phyloP scores from a whole-genome alignment of 2,888 invertebrate species.

The Parnassius glacialis region DNA sequence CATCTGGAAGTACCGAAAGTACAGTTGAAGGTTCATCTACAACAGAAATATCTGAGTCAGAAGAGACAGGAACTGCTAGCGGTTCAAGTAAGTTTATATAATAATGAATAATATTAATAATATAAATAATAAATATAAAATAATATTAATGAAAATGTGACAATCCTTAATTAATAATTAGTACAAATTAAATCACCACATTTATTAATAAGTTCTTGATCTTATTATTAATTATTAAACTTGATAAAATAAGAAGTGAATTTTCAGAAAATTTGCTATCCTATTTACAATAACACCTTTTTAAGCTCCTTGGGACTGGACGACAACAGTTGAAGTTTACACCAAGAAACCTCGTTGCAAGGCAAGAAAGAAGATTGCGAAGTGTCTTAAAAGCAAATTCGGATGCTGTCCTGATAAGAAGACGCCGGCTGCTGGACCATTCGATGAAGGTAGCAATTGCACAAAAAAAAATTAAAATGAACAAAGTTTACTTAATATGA shows the following conservation, averaged over 20 bases:
- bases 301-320: conserved; percentile 66
- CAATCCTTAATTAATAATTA: too few relatives aligned
- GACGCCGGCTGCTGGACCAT: conserved; percentile 89
- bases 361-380: conserved; percentile 71
- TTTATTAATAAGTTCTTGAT: too few relatives aligned
- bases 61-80: conserved; percentile 31
- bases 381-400: conserved; percentile 83
- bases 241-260: neutral
- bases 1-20: conserved; percentile 29
- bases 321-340: conserved; percentile 75
- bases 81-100: conserved; percentile 33
- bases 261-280: neutral
- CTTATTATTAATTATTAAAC: neutral
- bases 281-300: neutral
- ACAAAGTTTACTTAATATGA: neutral
- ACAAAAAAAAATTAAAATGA: neutral
- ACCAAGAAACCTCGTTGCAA: conserved; percentile 80
- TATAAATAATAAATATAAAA: too few relatives aligned
- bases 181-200: too few relatives aligned
- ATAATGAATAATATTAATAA: too few relatives aligned
- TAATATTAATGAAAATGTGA: too few relatives aligned
- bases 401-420: conserved; percentile 93
- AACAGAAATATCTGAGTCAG: conserved; percentile 32
- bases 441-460: conserved; percentile 83
- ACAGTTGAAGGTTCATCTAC: conserved; percentile 32